phyloP scores from a whole-genome alignment of 1,140 invertebrate species.

The Branchinecta lynchi region DNA sequence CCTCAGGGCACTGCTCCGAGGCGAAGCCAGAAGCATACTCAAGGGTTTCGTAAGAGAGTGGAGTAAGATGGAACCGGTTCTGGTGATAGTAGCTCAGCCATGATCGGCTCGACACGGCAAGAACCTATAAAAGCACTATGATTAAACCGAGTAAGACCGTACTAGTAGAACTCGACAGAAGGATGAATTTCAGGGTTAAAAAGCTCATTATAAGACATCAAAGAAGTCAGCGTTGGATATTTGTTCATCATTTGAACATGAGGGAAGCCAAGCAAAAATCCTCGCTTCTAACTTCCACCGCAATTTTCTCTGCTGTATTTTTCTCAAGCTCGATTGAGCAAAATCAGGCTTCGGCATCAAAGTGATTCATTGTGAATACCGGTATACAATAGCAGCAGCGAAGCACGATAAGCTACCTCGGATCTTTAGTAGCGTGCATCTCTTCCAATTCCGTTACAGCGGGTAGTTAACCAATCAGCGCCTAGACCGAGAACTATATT shows the following conservation, averaged over 20 bases:
- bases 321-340: too few species aligned
- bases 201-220: constrained; percentile 2
- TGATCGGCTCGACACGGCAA: constrained; percentile 93
- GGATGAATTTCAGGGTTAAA: neutral
- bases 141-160: neutral
- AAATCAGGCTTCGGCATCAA: too few species aligned
- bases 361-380: too few species aligned
- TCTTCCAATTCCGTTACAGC: too few species aligned
- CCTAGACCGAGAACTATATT: too few species aligned
- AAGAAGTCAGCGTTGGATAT: constrained; percentile 9
- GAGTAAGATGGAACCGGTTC: constrained; percentile 87
- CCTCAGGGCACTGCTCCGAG: constrained; percentile 97
- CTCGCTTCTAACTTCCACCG: neutral
- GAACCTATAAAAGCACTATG: constrained; percentile 38
- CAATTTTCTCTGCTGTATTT: too few species aligned
- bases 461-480: too few species aligned
- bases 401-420: too few species aligned
- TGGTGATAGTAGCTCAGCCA: constrained; percentile 99
- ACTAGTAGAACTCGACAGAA: neutral
- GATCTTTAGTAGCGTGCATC: too few species aligned
- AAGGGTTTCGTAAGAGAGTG: constrained; percentile 85
- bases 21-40: constrained; percentile 97
- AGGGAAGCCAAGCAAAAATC: neutral
- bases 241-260: neutral
- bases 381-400: too few species aligned